Evolutionary conservation across 2,113 vertebrate species (phyloP), one percentile per base, ranked within the genome.

Genomic region (Ariopsis seemanni): DNA sequence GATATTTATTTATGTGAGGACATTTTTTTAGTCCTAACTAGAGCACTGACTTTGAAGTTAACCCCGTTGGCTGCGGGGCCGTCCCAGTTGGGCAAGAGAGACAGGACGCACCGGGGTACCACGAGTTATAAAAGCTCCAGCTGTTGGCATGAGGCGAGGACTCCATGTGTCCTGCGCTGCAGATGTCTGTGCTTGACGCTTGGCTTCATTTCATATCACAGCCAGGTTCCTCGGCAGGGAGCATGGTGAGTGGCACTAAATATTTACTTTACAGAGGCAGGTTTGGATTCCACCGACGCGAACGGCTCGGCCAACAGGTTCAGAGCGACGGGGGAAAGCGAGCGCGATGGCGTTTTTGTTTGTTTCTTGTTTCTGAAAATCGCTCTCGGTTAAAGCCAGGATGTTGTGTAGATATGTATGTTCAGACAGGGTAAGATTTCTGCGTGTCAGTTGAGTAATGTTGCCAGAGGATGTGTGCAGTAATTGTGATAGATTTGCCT

Each of bases 121-220:
- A 81, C 42, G 83, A 83, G 82, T 81, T 90, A 89, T 90, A 86
- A 90, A 90, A 88, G 69, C 78, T 75, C 8, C n/a, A 53, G 69
- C 85, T 86, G 67, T 88, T 89, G 85, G 89, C 81, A 82, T 71
- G 86, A 83, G 67, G n/a, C 18, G 65, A 55, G 86, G 86, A 86
- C 86, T 89, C 69, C 69, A 72, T 89, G 80, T 88, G 88, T 88
- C 87, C 87, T 52, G 84, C 22, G 27, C 82, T 85, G 88, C 88
- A 90, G 89, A 88, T 90, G 89, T 90, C 86, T 87, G 89, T 89
- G 84, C 79, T 81, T 42, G 87, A 89, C 82, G 87, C 85, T 89
- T 92, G 91, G 91, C 89, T 91, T 62, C 86, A 48, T 87, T 89
- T 89, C 87, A 86, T 82, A 87, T 89, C 87, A 27, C 88, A 87